Evolutionary conservation across 2,888 invertebrate species (phyloP).

Genomic region (Pachliopta kotzebuea): DNA sequence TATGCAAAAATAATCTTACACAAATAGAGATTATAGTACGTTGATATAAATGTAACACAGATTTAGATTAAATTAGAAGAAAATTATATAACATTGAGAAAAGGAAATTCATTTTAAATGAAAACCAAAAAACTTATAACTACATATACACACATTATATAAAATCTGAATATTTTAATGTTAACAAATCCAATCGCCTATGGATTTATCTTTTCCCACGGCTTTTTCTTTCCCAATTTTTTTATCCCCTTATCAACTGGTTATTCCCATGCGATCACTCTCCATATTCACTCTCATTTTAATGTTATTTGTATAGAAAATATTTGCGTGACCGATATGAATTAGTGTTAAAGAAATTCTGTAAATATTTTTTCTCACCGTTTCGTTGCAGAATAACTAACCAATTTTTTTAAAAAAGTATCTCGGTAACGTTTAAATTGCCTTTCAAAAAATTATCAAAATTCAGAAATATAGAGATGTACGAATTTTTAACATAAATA

Average conservation of each 20-base stretch:
- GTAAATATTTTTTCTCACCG: not conserved
- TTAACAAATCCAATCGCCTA: not conserved
- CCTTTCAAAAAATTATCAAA: not conserved
- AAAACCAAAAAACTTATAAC: not conserved
- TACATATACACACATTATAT: no score
- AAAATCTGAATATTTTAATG: no score
- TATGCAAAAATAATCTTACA: not conserved
- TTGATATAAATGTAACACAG: no score
- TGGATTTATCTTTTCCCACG: slow-evolving; percentile 58
- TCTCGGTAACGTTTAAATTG: not conserved
- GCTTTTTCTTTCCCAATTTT: slow-evolving; percentile 52
- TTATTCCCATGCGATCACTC: slow-evolving; percentile 60
- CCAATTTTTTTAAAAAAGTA: not conserved
- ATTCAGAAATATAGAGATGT: not conserved
- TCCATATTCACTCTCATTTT: slow-evolving; percentile 42
- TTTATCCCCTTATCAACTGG: slow-evolving; percentile 59
- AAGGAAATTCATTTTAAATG: not conserved
- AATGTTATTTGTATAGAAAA: slow-evolving; percentile 50
- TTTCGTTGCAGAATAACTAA: not conserved
- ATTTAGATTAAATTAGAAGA: no score
- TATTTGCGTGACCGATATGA: slow-evolving; percentile 38
- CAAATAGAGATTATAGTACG: not conserved
- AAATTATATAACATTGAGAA: no score
- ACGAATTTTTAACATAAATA: no score
- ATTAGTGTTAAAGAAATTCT: slow-evolving; percentile 2